Conservation (phyloP, 1,140 invertebrate genomes). For the Cyphomyrmex costatus region DNA sequence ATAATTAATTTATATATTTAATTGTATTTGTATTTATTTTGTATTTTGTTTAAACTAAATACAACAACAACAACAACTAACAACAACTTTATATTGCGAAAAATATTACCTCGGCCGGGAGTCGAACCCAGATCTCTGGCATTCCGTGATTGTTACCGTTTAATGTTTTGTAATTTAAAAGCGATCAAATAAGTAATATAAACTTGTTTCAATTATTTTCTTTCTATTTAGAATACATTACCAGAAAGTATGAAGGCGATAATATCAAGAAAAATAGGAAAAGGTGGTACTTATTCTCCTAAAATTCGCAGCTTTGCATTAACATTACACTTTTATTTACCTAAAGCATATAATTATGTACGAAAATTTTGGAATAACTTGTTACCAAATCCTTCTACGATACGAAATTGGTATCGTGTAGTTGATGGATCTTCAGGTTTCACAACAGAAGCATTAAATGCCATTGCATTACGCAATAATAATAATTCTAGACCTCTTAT, state of each 20-base stretch:
- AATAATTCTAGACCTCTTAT: conserved; percentile 17
- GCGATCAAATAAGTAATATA: background rate
- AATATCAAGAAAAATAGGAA: background rate
- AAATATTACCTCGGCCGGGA: no score
- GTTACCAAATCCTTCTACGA: background rate
- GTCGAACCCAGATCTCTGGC: no score
- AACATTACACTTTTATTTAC: conserved; percentile 18
- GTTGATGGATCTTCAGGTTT: background rate
- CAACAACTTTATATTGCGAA: no score
- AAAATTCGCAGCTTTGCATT: no score
- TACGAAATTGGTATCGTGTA: background rate
- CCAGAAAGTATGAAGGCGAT: background rate
- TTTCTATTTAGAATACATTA: background rate
- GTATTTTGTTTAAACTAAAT: no score
- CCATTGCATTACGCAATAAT: background rate
- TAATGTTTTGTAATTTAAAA: background rate
- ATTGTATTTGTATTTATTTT: no score
- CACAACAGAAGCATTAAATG: background rate
- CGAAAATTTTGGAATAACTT: background rate
- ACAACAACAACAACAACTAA: no score
- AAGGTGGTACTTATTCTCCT: background rate
- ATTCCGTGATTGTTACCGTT: no score
- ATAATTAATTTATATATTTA: no score
- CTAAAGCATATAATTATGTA: conserved; percentile 26
- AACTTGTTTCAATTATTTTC: background rate